Evolutionary conservation across 2,888 invertebrate species (phyloP), one percentile per base, ranked within the genome.

Genomic region (Rotaria macrura): DNA sequence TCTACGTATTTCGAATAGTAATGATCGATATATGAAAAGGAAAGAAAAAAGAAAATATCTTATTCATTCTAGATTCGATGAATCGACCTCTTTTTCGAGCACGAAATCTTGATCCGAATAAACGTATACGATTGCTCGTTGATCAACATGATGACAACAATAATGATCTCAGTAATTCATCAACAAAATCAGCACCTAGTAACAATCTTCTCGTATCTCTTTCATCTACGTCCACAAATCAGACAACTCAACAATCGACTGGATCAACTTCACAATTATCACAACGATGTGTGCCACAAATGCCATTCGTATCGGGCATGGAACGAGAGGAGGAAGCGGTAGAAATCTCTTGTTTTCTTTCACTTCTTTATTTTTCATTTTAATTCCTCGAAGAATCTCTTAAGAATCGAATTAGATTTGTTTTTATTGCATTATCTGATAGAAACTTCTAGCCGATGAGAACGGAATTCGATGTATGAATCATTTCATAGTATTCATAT

Each of bases 251-350:
- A 65, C 34, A 65, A 17, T 34, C 55, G 29, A 65, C 34, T 34
- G 34, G 29, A 38, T 65, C 65, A 29, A 65, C 34, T 65, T 6
- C 65, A 65, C 65, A 65, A 29, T 34, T 65, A 65, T 34, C 65
- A 65, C 79, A 79, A 79, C 79, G 79, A 43, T 79, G 79, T 79
- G 43, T 23, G 43, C n/a, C 40, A 79, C 79, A 79, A 43, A 79
- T 79, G 79, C 79, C 79, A 43, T 79, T 79, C n/a, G 79, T 79
- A 43, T 79, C 79, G 25, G 79, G 79, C 25, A 79, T 79, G 79
- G 79, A 79, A 79, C 40, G 79, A 79, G 79, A 79, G 14, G 79
- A 79, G 43, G 74, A 79, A 79, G 43, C 79, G 79, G 79, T 79
- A 79, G n/a, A 65, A 17, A 38, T n/a, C 6, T 34, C 23, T 52